Evolutionary conservation across 2,888 invertebrate genomes (phyloP).

Genomic region (Drosophila rellima): DNA sequence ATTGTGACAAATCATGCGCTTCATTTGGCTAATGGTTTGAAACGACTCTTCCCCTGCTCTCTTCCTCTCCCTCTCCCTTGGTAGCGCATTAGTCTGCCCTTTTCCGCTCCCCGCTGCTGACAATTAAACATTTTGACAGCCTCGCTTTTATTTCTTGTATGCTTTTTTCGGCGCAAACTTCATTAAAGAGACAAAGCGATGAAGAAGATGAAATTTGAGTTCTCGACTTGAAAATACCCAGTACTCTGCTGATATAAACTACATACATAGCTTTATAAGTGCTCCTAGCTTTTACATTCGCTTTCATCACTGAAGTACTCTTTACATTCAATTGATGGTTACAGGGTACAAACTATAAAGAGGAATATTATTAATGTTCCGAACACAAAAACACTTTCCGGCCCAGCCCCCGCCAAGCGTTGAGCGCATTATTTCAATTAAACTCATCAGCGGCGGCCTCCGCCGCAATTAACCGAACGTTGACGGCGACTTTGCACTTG

Average conservation of each 20-base stretch:
- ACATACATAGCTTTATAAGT: too few species aligned
- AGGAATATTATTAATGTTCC: constrained; percentile 76
- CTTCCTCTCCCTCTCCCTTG: background rate
- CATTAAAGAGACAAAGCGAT: constrained; percentile 56
- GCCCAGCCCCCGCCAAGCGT: constrained; percentile 46
- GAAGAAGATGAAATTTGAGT: background rate
- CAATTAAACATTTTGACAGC: constrained; percentile 72
- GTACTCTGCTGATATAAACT: background rate
- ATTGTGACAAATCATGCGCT: constrained; percentile 73
- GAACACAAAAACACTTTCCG: constrained; percentile 58
- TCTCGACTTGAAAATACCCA: background rate
- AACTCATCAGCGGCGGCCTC: constrained; percentile 76
- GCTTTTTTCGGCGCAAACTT: constrained; percentile 62
- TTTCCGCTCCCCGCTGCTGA: constrained; percentile 34
- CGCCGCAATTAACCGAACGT: constrained; percentile 71
- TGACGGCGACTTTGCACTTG: constrained; percentile 64
- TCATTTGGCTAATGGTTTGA: constrained; percentile 65
- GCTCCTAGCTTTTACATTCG: background rate
- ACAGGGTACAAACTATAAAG: constrained; percentile 19
- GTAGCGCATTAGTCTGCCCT: constrained; percentile 16
- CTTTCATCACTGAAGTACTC: background rate
- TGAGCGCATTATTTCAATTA: constrained; percentile 78
- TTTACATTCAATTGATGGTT: background rate
- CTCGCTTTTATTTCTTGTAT: constrained; percentile 39
- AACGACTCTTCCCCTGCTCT: background rate